Percentiles rank a stretch among this genome's conserved stretches.
These are phyloP conservation scores for Melanotaenia parkinsoni DNA, from an alignment of 2,797 vertebrate species.

Conservation along the genomic window DNA sequence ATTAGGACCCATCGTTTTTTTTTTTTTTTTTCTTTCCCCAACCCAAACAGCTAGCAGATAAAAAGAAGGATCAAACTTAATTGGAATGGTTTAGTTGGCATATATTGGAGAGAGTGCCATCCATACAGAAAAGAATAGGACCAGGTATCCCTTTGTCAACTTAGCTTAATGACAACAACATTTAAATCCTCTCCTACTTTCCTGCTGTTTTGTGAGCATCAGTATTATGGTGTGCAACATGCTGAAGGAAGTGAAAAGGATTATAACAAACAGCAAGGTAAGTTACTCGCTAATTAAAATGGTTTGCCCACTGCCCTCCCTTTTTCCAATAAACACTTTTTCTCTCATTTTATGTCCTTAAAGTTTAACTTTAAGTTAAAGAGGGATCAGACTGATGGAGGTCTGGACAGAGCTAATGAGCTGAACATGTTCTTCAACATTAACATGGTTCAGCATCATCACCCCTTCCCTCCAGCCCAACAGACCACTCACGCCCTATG, in stretches of 20 bases:
- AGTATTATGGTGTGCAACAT: conserved; percentile 29
- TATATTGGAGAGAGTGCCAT: conserved; percentile 49
- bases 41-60: conserved; percentile 46
- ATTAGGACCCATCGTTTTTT: conserved; percentile 40
- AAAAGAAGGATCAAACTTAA: conserved; percentile 60
- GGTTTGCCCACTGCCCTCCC: conserved; percentile 31
- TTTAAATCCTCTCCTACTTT: conserved; percentile 57
- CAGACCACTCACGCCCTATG: too few species aligned
- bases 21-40: neutral
- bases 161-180: conserved; percentile 63
- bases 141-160: conserved; percentile 58
- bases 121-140: conserved; percentile 32
- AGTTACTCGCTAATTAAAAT: conserved; percentile 71
- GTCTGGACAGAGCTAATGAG: too few species aligned
- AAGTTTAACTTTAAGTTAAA: too few species aligned
- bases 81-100: conserved; percentile 52
- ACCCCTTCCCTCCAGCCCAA: too few species aligned
- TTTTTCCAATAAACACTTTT: conserved; percentile 4
- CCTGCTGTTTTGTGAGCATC: conserved; percentile 38
- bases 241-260: conserved; percentile 41
- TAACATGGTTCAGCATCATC: too few species aligned
- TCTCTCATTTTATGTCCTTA: conserved; percentile 28
- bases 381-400: too few species aligned
- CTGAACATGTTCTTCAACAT: too few species aligned
- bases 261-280: conserved; percentile 60